Percentiles rank a stretch among this genome's conserved stretches.
phyloP scores from a whole-genome alignment of 37 sponge, comb jelly and placozoan genomes.

The Beroe forskalii region DNA sequence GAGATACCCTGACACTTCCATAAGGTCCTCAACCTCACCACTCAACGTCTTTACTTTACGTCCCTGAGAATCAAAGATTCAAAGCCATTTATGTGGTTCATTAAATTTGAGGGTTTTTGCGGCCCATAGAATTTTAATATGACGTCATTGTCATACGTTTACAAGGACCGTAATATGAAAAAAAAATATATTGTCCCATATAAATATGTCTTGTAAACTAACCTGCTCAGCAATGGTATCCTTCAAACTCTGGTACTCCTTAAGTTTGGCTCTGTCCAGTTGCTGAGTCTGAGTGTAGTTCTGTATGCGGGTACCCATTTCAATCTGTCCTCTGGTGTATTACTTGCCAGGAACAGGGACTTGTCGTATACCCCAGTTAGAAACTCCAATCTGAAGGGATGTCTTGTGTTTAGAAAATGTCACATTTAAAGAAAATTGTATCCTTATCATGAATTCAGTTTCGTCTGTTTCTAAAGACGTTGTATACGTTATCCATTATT shows the following conservation, averaged over 20 bases:
- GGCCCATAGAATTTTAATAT: no score
- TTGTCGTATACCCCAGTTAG: conserved; percentile 42
- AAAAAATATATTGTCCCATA: no score
- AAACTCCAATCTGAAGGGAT: neutral
- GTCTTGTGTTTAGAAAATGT: no score
- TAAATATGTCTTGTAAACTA: no score
- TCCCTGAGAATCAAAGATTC: neutral
- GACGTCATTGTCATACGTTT: no score
- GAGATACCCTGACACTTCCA: conserved; percentile 34
- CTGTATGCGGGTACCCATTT: conserved; percentile 47
- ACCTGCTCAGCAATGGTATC: conserved; percentile 45
- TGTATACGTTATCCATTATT: no score
- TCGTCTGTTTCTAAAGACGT: no score
- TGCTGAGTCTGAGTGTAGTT: neutral
- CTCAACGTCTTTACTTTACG: neutral
- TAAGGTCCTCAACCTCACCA: neutral
- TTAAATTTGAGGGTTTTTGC: no score
- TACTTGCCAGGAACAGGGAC: conserved; percentile 13
- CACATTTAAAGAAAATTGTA: no score
- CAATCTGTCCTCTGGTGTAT: conserved; percentile 41
- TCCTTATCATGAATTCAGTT: no score
- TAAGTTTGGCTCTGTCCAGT: conserved; percentile 6
- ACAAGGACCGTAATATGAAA: no score
- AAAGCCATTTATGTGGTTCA: no score
- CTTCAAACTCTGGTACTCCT: conserved; percentile 28